These are phyloP conservation scores for Fregetta grallaria DNA, from an alignment of 2,113 vertebrate species.

Conservation along the genomic window DNA sequence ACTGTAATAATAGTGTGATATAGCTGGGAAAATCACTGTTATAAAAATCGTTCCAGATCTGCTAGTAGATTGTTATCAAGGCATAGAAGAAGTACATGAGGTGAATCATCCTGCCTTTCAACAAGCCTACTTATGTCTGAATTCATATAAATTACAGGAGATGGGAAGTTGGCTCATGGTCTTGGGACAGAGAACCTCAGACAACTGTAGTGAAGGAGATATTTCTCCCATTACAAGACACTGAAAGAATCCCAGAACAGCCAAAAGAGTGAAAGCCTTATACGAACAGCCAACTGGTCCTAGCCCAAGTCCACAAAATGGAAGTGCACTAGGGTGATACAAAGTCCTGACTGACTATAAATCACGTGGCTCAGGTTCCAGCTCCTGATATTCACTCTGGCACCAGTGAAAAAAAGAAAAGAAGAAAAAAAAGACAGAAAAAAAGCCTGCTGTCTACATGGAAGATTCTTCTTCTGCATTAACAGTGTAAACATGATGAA, in stretches of 20 bases:
- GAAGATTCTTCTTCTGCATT: neutral
- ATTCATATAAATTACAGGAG: neutral
- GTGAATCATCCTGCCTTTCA: neutral
- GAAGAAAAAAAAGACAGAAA: neutral
- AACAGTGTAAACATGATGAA: neutral
- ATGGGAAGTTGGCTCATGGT: neutral
- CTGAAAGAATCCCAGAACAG: neutral
- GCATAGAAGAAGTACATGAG: neutral
- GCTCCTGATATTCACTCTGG: neutral
- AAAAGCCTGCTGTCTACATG: neutral
- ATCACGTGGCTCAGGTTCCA: neutral
- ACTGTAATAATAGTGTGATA: neutral
- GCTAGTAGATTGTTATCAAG: neutral
- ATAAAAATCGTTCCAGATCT: neutral
- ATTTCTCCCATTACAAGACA: neutral
- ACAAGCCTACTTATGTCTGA: neutral
- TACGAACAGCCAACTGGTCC: neutral
- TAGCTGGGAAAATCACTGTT: neutral
- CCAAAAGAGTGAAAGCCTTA: neutral
- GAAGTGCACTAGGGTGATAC: neutral
- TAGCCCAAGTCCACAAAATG: neutral
- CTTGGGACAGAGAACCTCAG: neutral
- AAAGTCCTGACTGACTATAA: neutral
- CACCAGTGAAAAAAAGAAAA: neutral
- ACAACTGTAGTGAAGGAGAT: neutral